Base-by-base conservation (phyloP, 2,888 invertebrate species). In the Limnephilus marmoratus region DNA sequence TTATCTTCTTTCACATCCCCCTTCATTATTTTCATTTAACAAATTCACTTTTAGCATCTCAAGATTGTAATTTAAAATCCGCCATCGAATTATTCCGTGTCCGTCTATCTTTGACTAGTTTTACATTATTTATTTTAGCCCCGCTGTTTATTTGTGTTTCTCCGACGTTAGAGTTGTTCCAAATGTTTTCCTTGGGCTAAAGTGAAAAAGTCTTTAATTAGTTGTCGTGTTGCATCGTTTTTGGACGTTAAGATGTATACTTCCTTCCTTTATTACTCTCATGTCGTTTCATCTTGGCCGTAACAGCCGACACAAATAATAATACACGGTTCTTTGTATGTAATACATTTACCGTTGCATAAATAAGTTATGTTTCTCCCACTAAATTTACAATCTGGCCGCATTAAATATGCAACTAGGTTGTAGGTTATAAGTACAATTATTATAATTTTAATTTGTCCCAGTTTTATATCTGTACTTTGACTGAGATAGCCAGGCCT, bases 121-220 rank as follows among this genome's bases (percentile, higher is more conserved):
- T 68, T 68, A 68, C 24, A 68, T 68, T 68, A 68, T 68, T 82
- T 34, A 34, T 82, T 82, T 31, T 82, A 34, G 34, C 4, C 82
- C 82, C 82, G 82, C 18, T 18, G 31, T 34, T 82, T 82, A 31
- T 34, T 82, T 82, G 34, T 31, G 13, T 82, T 82, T 34, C 31
- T 31, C 31, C 7, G 82, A 82, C 82, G 34, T 89, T 34, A 80
- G 80, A 34, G 80, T n/a, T 29, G 12, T 31, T 37, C 68, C 80
- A 89, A 18, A 80, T 80, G 88, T 89, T 45, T 80, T 89, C 81
- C 88, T 89, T 34, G 34, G 37, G 34, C 88, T 80, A 37, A 31
- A 89, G 81, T 80, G 88, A 80, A 89, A 88, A 89, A 89, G 34
- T 80, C 12, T 81, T 34, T 89, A 89, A 89, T 89, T 89, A 89